Evolutionary conservation across 2,888 invertebrate genomes (phyloP).

Genomic region (Hoplodrina blanda): DNA sequence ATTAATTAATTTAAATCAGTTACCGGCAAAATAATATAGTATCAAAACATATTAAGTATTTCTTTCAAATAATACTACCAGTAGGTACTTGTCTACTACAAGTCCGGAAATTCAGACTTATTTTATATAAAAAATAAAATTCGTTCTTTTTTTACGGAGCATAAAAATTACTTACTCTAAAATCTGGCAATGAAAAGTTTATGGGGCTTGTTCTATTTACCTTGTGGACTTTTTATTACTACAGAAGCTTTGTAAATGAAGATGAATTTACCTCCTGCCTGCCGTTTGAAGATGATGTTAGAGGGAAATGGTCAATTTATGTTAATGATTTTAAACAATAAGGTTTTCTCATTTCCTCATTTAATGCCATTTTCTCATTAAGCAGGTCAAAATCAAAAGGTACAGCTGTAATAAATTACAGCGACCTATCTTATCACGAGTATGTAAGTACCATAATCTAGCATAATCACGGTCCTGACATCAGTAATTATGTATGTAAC

Average conservation of each 20-base stretch:
- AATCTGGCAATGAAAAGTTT: conserved; percentile 47
- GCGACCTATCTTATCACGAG: conserved; percentile 20
- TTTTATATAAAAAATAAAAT: conserved; percentile 7
- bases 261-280: conserved; percentile 23
- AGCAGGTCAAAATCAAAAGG: not conserved
- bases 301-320: conserved; percentile 11
- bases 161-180: conserved; percentile 25
- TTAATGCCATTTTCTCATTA: not conserved
- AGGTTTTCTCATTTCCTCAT: not conserved
- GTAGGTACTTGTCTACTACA: not conserved
- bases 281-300: conserved; percentile 10
- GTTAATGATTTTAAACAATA: not conserved
- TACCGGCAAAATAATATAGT: too few species aligned
- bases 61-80: too few species aligned
- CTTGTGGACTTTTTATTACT: conserved; percentile 35
- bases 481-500: conserved; percentile 35
- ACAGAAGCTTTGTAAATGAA: conserved; percentile 36
- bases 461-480: conserved; percentile 31
- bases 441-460: conserved; percentile 25
- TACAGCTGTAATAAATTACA: conserved; percentile 17
- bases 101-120: not conserved
- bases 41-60: too few species aligned
- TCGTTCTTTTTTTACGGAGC: conserved; percentile 17
- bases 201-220: conserved; percentile 32
- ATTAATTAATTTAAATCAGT: too few species aligned